Percentiles rank a stretch among this genome's conserved stretches.
Conservation (phyloP, 2,113 vertebrate genomes). For the Ranitomeya imitator region DNA sequence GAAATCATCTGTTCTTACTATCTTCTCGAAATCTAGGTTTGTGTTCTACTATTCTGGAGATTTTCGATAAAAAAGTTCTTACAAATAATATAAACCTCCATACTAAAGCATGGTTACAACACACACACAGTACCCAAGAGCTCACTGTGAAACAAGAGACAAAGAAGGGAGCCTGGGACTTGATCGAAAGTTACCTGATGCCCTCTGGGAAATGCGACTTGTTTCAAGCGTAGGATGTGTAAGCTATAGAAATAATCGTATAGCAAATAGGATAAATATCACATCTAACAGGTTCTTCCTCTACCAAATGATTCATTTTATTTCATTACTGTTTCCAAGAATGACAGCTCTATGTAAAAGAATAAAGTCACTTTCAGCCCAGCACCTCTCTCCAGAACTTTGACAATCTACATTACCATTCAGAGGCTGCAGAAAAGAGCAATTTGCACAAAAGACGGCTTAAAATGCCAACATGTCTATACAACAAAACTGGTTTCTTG, state of each 20-base stretch:
- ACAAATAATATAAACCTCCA: not conserved
- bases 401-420: constrained; percentile 11
- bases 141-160: constrained; percentile 8
- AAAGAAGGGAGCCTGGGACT: not conserved
- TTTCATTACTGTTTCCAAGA: constrained; percentile 34
- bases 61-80: not conserved
- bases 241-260: constrained; percentile 46
- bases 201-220: constrained; percentile 50
- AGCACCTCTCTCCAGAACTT: not conserved
- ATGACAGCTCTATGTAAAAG: constrained; percentile 19
- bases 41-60: not conserved
- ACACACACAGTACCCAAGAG: constrained; percentile 17
- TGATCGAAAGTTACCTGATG: constrained; percentile 34
- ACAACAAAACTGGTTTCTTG: constrained; percentile 20
- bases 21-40: not conserved
- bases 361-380: not conserved
- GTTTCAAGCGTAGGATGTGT: constrained; percentile 50
- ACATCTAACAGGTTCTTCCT: constrained; percentile 51
- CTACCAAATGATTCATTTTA: constrained; percentile 42
- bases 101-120: not conserved
- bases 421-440: not conserved
- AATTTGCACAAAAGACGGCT: not conserved
- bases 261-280: constrained; percentile 50
- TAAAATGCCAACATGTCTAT: not conserved
- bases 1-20: not conserved